Percentiles rank a stretch among this genome's conserved stretches.
These are phyloP conservation scores for Flexamia atlantica DNA, from an alignment of 2,888 invertebrate genomes.

Conservation along the genomic window DNA sequence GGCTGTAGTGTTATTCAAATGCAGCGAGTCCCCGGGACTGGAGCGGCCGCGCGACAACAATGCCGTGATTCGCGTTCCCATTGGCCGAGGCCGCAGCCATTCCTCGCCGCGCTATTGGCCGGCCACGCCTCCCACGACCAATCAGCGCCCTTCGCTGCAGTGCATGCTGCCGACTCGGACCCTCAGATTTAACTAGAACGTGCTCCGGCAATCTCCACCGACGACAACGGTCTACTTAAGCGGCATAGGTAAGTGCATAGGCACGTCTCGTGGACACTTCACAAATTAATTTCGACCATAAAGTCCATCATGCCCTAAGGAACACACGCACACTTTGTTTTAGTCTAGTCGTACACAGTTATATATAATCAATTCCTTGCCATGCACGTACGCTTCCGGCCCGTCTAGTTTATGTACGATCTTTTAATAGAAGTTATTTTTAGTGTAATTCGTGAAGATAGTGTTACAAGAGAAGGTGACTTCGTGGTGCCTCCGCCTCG, in stretches of 20 bases:
- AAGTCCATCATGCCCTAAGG: conserved; percentile 57
- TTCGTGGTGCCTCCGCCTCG: neutral
- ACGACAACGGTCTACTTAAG: conserved; percentile 59
- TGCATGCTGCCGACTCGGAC: conserved; percentile 58
- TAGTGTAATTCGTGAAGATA: conserved; percentile 15
- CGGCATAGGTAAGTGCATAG: conserved; percentile 61
- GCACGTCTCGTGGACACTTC: conserved; percentile 61
- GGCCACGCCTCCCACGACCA: conserved; percentile 54
- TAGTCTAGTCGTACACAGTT: conserved; percentile 28
- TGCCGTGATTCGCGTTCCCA: conserved; percentile 3
- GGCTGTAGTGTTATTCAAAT: conserved; percentile 59
- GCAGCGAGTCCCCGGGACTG: conserved; percentile 34
- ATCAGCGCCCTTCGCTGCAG: conserved; percentile 45
- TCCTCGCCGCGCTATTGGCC: conserved; percentile 54
- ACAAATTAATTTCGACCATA: conserved; percentile 62
- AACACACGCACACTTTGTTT: conserved; percentile 61
- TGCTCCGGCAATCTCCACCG: conserved; percentile 53
- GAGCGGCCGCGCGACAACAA: conserved; percentile 34
- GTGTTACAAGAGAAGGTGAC: neutral
- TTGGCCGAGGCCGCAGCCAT: conserved; percentile 53
- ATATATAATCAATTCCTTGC: conserved; percentile 45
- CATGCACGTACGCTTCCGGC: conserved; percentile 12
- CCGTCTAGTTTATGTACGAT: conserved; percentile 20
- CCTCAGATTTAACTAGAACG: conserved; percentile 62
- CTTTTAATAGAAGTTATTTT: conserved; percentile 36